phyloP scores from a whole-genome alignment of 1,140 invertebrate genomes.

The Bombus balteatus region DNA sequence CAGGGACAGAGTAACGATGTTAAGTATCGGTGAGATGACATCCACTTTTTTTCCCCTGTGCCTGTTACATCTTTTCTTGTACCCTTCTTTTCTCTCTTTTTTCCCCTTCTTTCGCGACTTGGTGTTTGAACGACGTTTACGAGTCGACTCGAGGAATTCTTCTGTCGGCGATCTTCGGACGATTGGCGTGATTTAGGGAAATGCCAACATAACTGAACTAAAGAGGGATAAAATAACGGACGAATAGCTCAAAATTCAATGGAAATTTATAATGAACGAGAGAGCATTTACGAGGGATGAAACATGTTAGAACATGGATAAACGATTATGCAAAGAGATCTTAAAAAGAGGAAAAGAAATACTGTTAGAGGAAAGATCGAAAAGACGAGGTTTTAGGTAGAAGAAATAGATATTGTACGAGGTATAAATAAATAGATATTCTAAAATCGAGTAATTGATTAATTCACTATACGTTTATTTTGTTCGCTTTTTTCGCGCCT shows the following conservation, averaged over 20 bases:
- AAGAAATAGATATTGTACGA: not conserved
- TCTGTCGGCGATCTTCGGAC: not conserved
- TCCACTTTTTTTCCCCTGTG: too few species aligned
- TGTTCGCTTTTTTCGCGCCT: conserved; percentile 20
- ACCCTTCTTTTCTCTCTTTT: not conserved
- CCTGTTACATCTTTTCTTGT: not conserved
- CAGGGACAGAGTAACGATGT: not conserved
- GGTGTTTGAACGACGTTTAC: not conserved
- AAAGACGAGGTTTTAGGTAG: not conserved
- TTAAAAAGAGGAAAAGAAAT: not conserved
- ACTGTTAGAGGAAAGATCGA: not conserved
- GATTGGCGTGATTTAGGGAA: not conserved
- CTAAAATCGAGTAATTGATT: too few species aligned
- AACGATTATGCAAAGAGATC: not conserved
- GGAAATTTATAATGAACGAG: not conserved
- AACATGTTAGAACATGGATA: too few species aligned
- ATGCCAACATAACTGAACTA: not conserved
- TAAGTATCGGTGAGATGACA: conserved; percentile 26
- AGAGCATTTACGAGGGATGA: not conserved
- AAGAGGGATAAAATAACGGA: not conserved
- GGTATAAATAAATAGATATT: too few species aligned
- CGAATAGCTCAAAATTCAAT: not conserved
- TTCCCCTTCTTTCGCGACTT: not conserved
- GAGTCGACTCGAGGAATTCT: not conserved
- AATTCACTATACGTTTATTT: conserved; percentile 20